A percentile compares a stretch with the other conserved stretches of the same genome.
Conservation (phyloP, 2,113 vertebrate genomes). For the Oryzias javanicus region DNA sequence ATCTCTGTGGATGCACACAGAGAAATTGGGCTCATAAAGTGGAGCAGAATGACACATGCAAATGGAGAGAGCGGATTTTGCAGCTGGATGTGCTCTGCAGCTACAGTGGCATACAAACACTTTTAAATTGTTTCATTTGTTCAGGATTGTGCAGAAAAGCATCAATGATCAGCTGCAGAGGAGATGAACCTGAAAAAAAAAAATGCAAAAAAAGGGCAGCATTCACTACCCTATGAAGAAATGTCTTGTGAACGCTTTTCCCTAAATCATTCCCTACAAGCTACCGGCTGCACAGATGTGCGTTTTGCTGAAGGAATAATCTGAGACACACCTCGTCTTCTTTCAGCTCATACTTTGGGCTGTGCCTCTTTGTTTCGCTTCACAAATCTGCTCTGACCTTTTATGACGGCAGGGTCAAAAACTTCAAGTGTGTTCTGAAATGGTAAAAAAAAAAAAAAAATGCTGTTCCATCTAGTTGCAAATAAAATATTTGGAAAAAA, state of each 20-base stretch:
- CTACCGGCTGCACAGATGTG: neutral
- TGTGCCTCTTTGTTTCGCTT: neutral
- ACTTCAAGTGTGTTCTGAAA: conserved; percentile 13
- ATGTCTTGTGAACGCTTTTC: neutral
- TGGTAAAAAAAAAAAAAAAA: conserved; percentile 19
- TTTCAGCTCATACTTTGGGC: neutral
- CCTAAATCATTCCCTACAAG: neutral
- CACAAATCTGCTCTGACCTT: conserved; percentile 11
- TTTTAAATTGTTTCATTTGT: conserved; percentile 8
- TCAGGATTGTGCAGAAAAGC: neutral
- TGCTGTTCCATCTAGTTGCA: conserved; percentile 28
- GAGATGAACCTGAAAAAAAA: neutral
- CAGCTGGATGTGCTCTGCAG: neutral
- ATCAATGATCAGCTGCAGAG: neutral
- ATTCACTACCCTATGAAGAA: neutral
- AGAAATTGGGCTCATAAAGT: neutral
- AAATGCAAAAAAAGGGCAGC: neutral
- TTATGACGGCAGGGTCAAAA: conserved; percentile 1
- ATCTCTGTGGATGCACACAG: conserved; percentile 10
- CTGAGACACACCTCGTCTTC: neutral
- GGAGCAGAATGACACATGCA: neutral
- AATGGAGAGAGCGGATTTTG: conserved; percentile 3
- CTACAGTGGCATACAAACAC: neutral
- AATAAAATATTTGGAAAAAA: conserved; percentile 43
- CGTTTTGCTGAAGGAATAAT: neutral